Base-by-base conservation (phyloP, 1,140 invertebrate species). In the Brachionus paranguensis region DNA sequence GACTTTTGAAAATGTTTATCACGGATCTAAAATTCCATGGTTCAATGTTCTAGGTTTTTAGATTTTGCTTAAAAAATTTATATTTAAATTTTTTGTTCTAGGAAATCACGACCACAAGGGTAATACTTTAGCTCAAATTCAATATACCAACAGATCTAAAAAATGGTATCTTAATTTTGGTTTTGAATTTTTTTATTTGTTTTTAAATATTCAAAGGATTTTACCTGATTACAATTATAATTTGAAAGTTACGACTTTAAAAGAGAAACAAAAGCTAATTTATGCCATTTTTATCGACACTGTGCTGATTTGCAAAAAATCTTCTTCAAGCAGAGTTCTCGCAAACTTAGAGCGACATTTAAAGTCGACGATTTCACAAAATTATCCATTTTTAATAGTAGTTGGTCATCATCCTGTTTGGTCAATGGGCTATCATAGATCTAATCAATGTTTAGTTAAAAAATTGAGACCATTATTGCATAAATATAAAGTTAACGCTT, bases 371-470 rank as follows among this genome's bases (percentile, higher is more conserved):
- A 20, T 20, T 20, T n/a, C 45, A 70, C 17, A 72, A 64, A 10
- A 55, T 70, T 79, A 41, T 17, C 87, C 89, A 20, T 91, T 91
- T 84, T 79, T 91, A 14, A 86, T 91, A 79, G 90, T 91, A 8
- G 88, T 87, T 83, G 91, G 91, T n/a, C 91, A 91, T 86, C 91
- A 90, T 85, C 91, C 91, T 14, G 88, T 91, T 10, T 90, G 89
- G 86, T 91, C 91, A 11, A 87, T 90, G 10, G 89, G 86, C 37
- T 86, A 88, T 33, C 91, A 91, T 86, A 91, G 91, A 5, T 88
- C 90, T 3, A 90, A 89, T 8, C 55, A 89, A 12, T 90, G 90
- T 84, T 85, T 91, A 8, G 85, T 90, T 0, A 83, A 89, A 2
- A 60, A 86, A 37, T 86, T 91, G 6, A 85, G 87, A 78, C 90